These are phyloP conservation scores for Bombycilla garrulus DNA, from an alignment of 2,113 vertebrate genomes.

Conservation along the genomic window DNA sequence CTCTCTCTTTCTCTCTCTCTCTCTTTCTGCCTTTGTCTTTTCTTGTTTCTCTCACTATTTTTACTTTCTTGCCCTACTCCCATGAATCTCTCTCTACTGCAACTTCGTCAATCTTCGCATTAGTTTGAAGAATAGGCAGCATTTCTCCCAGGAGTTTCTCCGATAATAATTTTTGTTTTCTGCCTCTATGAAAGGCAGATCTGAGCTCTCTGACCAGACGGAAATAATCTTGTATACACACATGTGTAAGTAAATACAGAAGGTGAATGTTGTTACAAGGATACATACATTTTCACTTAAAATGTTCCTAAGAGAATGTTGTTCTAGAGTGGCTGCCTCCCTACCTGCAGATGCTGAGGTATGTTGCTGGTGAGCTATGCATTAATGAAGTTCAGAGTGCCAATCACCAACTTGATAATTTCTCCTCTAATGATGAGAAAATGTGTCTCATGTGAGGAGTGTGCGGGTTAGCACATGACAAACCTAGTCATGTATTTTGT, in stretches of 20 bases:
- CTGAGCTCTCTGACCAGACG: background rate
- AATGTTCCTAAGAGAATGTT: background rate
- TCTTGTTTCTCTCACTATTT: background rate
- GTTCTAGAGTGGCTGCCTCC: background rate
- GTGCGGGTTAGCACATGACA: background rate
- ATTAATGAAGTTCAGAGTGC: background rate
- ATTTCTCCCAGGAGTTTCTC: background rate
- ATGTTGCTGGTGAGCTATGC: background rate
- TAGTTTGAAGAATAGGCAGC: background rate
- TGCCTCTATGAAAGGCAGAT: background rate
- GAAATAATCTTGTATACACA: background rate
- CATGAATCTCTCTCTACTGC: background rate
- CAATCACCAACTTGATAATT: background rate
- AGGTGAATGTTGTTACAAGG: background rate
- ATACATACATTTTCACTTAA: background rate
- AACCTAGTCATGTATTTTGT: background rate
- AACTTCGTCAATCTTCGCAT: background rate
- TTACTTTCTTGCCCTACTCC: background rate
- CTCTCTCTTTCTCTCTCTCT: rapidly evolving
- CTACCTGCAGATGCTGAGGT: background rate
- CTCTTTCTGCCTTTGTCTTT: background rate
- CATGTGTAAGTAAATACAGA: background rate
- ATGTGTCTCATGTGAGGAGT: background rate
- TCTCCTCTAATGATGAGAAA: slow-evolving; percentile 10
- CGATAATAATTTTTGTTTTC: background rate